A percentile compares a stretch with the other conserved stretches of the same genome.
Evolutionary conservation across 1,140 invertebrate species (phyloP).

Genomic region (Drosophila elegans): DNA sequence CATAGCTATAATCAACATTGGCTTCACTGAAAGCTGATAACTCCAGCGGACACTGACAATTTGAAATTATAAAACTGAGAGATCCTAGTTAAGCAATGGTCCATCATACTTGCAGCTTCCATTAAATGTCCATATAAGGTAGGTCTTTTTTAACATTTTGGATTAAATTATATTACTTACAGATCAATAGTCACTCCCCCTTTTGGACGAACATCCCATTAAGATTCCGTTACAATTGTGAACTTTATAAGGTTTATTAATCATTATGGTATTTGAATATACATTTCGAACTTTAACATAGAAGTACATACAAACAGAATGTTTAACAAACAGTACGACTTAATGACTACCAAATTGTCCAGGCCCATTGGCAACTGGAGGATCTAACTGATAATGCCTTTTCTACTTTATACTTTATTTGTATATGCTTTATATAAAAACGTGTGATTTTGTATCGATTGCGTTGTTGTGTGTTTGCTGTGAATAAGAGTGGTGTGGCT

Average conservation of each 20-base stretch:
- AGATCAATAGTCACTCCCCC: too few relatives aligned
- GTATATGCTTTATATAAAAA: conserved; percentile 25
- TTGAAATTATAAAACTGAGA: too few relatives aligned
- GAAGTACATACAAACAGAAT: conserved; percentile 55
- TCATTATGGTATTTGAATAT: conserved; percentile 51
- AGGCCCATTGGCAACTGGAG: conserved; percentile 48
- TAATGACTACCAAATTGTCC: conserved; percentile 78
- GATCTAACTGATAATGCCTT: conserved; percentile 50
- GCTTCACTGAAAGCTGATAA: too few relatives aligned
- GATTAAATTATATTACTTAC: too few relatives aligned
- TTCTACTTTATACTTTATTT: neutral
- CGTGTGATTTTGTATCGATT: conserved; percentile 25
- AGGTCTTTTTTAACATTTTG: too few relatives aligned
- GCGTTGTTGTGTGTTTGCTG: conserved; percentile 10
- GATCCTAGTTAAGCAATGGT: too few relatives aligned
- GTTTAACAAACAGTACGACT: conserved; percentile 80
- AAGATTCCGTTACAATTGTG: conserved; percentile 2
- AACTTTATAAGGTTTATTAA: conserved; percentile 52
- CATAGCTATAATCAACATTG: too few relatives aligned
- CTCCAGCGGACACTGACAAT: too few relatives aligned
- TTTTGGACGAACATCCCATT: neutral
- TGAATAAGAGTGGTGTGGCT: conserved; percentile 27
- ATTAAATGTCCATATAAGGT: too few relatives aligned
- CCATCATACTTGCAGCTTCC: too few relatives aligned
- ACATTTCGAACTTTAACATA: conserved; percentile 72